Conservation (phyloP, 2,797 vertebrate genomes). For the Margarornis squamiger region DNA sequence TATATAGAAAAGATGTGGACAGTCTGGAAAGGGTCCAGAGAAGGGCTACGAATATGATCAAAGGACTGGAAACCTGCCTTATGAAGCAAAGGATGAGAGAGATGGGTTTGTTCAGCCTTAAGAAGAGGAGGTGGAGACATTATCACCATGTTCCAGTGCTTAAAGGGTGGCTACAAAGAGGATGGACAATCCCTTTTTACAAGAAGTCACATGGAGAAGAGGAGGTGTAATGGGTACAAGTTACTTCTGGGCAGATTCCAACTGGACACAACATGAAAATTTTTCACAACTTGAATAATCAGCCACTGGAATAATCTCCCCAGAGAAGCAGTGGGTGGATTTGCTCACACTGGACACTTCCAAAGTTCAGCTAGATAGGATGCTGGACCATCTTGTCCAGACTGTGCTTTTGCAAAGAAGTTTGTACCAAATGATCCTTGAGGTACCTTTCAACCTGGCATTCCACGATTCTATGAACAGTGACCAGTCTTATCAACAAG, state of each 20-base stretch:
- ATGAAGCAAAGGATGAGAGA: not conserved
- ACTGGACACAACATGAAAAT: not conserved
- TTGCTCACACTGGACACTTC: not conserved
- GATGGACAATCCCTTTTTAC: not conserved
- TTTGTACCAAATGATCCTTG: not conserved
- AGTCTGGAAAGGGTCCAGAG: not conserved
- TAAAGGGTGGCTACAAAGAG: not conserved
- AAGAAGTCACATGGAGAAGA: not conserved
- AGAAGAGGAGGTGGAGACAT: not conserved
- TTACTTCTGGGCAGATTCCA: not conserved
- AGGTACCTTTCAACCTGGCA: rapidly evolving
- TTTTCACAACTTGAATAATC: not conserved
- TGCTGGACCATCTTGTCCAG: not conserved
- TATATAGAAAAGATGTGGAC: not conserved
- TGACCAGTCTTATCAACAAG: not conserved
- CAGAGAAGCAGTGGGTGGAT: not conserved
- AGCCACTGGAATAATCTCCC: not conserved
- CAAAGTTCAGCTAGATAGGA: not conserved
- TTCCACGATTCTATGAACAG: not conserved
- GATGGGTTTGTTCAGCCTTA: not conserved
- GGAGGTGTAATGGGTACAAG: not conserved
- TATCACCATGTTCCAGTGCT: not conserved
- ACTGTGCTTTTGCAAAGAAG: not conserved
- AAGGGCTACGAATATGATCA: not conserved
- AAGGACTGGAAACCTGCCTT: not conserved